phyloP scores from a whole-genome alignment of 2,888 invertebrate genomes.

The Strigamia crassipes region DNA sequence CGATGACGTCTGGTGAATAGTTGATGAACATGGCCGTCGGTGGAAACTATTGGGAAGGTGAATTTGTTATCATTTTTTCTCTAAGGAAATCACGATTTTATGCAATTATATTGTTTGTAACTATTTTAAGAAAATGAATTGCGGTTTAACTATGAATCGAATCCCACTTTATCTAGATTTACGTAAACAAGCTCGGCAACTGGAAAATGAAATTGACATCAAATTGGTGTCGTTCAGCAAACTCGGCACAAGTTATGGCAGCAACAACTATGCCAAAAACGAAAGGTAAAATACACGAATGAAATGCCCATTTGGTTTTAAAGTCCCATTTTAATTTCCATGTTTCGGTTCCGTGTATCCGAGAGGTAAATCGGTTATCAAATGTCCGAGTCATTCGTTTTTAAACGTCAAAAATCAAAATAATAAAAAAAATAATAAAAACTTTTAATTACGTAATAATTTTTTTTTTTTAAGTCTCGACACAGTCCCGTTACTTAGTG shows the following conservation, averaged over 20 bases:
- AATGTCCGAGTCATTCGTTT: too few species aligned
- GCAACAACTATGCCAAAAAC: slow-evolving; percentile 41
- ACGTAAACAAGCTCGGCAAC: slow-evolving; percentile 85
- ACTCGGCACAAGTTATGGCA: slow-evolving; percentile 69
- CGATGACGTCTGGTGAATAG: too few species aligned
- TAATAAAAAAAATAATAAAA: not conserved
- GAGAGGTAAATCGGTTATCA: too few species aligned
- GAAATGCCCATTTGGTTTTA: not conserved
- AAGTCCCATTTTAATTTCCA: not conserved
- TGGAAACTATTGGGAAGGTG: slow-evolving; percentile 44
- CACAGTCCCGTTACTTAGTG: slow-evolving; percentile 80
- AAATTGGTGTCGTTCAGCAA: slow-evolving; percentile 96
- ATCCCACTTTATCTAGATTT: slow-evolving; percentile 67
- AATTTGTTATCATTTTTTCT: not conserved
- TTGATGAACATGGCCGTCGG: slow-evolving; percentile 13
- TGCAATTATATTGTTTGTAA: not conserved
- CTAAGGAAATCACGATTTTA: not conserved
- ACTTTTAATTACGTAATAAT: not conserved
- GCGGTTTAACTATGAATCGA: not conserved
- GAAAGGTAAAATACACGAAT: slow-evolving; percentile 23
- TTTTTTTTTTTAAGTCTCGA: slow-evolving; percentile 66
- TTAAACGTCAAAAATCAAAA: too few species aligned
- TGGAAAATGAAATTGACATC: slow-evolving; percentile 96
- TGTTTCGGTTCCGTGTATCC: not conserved
- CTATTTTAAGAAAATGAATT: not conserved